phyloP scores from a whole-genome alignment of 2,888 invertebrate species.

The Glomeris marginata region DNA sequence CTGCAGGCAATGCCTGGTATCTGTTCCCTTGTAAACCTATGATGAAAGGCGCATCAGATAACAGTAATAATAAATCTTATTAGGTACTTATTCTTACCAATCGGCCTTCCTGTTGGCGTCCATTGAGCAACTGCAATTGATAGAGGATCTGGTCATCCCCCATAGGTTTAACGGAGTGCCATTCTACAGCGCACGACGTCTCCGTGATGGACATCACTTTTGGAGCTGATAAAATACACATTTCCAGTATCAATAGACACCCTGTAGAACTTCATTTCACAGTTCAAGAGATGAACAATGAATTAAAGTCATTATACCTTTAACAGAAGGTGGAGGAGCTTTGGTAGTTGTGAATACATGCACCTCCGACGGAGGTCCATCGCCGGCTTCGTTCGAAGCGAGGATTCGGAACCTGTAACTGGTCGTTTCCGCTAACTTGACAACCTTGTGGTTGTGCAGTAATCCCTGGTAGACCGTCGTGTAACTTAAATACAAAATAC shows the following conservation, averaged over 20 bases:
- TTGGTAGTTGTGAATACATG: constrained; percentile 54
- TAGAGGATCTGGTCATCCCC: constrained; percentile 52
- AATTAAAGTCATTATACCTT: constrained; percentile 32
- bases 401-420: constrained; percentile 71
- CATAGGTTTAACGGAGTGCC: constrained; percentile 42
- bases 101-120: constrained; percentile 44
- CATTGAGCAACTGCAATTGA: constrained; percentile 49
- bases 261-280: not conserved
- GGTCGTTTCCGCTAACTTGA: constrained; percentile 65
- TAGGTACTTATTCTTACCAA: constrained; percentile 43
- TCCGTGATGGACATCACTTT: constrained; percentile 41
- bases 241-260: constrained; percentile 3
- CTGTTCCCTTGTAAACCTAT: constrained; percentile 35
- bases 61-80: too few species aligned
- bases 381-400: constrained; percentile 70
- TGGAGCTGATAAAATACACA: constrained; percentile 35
- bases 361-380: constrained; percentile 58
- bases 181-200: constrained; percentile 45
- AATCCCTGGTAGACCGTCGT: constrained; percentile 53
- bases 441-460: constrained; percentile 61
- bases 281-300: too few species aligned
- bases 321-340: constrained; percentile 66
- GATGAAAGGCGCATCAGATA: not conserved
- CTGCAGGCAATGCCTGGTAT: constrained; percentile 36
- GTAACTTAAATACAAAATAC: constrained; percentile 24